Evolutionary conservation across 1,140 invertebrate species (phyloP), one percentile per base, ranked within the genome.

Genomic region (Eubasilissa regina): DNA sequence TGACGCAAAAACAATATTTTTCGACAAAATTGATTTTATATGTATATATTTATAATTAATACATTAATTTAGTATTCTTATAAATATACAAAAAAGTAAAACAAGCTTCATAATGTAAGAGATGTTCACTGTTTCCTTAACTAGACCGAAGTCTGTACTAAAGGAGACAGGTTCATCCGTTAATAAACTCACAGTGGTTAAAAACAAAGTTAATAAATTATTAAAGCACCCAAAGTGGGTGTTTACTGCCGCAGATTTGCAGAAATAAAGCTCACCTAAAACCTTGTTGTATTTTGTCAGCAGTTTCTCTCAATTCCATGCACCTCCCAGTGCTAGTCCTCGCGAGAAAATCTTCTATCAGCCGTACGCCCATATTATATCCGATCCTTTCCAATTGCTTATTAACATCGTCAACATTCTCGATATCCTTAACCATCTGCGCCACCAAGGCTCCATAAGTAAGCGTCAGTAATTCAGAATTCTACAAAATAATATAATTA

Each of bases 281-380:
- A 0, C 89, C 91, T 80, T 91, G 89, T 87, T 98, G 95, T 80
- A 99, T 96, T 88, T 99, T 98, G 87, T 99, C 98, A 15, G 98
- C 97, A 35, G 98, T 98, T 86, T 99, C 98, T 85, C 96, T 93
- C 88, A 99, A 95, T 87, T 99, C 98, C 85, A 97, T 92, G 88
- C 99, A 99, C 62, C 97, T 90, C 0, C 94, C 94, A 15, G 94
- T 94, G 80, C 95, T 94, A 6, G 97, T 98, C 84, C 97, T 92
- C 0, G 98, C 97, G 15, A 99, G 89, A 85, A 98, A 99, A 86
- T 99, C 99, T 90, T 99, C 98, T 82, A 99, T 98, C 10, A 99
- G 89, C 51, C 98, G 90, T 60, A 99, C 94, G 44, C 99, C 99
- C 92, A 99, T 99, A 85, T 99, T 99, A 85, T 99, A 99, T 21